Evolutionary conservation across 2,113 vertebrate species (phyloP).

Genomic region (Marcusenius ussheri): DNA sequence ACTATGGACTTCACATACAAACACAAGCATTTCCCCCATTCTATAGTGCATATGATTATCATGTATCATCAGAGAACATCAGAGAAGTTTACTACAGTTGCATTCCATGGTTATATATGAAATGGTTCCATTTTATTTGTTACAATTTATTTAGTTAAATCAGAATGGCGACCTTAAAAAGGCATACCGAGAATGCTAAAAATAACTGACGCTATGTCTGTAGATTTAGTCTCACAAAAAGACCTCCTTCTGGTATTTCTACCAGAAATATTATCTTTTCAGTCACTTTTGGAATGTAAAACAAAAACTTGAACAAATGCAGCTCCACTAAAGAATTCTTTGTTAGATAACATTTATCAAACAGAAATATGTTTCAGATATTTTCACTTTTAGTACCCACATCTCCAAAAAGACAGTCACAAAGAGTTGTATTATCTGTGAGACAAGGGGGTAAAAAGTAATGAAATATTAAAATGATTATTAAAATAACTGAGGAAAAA

Average conservation of each 20-base stretch:
- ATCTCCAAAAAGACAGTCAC: background rate
- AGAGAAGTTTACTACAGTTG: background rate
- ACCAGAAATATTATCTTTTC: background rate
- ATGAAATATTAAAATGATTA: background rate
- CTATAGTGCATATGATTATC: background rate
- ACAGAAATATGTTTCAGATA: background rate
- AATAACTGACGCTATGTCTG: background rate
- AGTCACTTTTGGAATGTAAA: background rate
- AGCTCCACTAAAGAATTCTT: background rate
- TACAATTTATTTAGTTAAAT: background rate
- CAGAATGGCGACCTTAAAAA: background rate
- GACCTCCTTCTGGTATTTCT: background rate
- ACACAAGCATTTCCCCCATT: constrained; percentile 15
- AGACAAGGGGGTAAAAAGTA: background rate
- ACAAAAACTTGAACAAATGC: background rate
- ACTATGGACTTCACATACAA: background rate
- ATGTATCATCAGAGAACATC: no score
- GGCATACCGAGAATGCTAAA: background rate
- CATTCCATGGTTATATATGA: background rate
- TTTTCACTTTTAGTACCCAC: background rate
- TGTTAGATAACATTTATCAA: background rate
- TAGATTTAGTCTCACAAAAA: background rate
- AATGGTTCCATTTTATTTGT: background rate
- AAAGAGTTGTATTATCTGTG: background rate
- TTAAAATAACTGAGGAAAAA: background rate